phyloP scores from a whole-genome alignment of 1,140 invertebrate species.

The Solen grandis region DNA sequence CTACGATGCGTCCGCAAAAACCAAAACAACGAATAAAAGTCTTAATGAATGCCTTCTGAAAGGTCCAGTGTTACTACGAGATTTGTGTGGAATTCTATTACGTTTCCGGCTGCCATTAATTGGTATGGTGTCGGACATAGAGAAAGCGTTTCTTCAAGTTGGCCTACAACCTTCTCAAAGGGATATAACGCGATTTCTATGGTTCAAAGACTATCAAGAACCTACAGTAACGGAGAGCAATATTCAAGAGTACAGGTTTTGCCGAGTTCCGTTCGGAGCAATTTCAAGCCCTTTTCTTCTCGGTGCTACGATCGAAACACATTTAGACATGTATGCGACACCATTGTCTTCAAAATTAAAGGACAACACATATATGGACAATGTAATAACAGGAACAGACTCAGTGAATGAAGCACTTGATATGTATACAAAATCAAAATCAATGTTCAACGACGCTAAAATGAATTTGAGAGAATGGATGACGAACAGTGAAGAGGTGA shows the following conservation, averaged over 20 bases:
- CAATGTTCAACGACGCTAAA: slow-evolving; percentile 13
- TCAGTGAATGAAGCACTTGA: slow-evolving; percentile 11
- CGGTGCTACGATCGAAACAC: slow-evolving; percentile 27
- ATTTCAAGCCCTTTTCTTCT: slow-evolving; percentile 34
- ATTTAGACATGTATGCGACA: slow-evolving; percentile 1
- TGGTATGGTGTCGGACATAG: slow-evolving; percentile 24
- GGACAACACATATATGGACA: slow-evolving; percentile 17
- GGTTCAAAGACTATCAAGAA: slow-evolving; percentile 23
- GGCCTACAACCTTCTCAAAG: slow-evolving; percentile 4
- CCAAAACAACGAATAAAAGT: neutral
- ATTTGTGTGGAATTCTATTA: slow-evolving; percentile 35
- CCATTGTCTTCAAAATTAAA: neutral
- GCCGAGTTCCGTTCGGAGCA: slow-evolving; percentile 33
- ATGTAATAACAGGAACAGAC: slow-evolving; percentile 2
- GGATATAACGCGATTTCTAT: slow-evolving; percentile 18
- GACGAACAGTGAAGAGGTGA: neutral
- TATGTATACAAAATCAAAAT: neutral
- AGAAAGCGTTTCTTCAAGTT: slow-evolving; percentile 31
- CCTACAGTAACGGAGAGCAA: neutral
- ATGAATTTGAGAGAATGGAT: slow-evolving; percentile 26
- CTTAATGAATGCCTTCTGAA: slow-evolving; percentile 35
- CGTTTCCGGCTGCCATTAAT: neutral
- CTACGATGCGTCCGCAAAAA: slow-evolving; percentile 35
- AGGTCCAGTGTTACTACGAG: slow-evolving; percentile 8
- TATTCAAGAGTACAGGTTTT: slow-evolving; percentile 41